phyloP scores from a whole-genome alignment of 2,113 vertebrate genomes.

The Alaudala cheleensis region DNA sequence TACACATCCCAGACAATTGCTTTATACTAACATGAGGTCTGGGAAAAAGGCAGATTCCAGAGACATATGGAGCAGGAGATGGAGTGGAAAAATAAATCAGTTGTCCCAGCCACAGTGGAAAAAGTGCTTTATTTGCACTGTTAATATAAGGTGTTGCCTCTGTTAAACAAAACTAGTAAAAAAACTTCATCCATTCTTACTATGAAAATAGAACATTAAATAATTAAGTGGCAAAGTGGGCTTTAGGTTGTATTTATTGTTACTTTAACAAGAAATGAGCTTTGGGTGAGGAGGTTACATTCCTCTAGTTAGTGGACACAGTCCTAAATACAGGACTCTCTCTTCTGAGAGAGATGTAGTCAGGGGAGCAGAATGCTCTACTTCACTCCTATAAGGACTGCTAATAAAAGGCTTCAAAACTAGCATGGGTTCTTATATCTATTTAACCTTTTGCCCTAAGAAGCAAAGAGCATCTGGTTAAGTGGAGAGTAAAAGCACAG shows the following conservation, averaged over 20 bases:
- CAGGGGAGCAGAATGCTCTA: conserved; percentile 60
- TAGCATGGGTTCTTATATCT: conserved; percentile 81
- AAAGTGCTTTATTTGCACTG: conserved; percentile 73
- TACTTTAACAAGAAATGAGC: conserved; percentile 44
- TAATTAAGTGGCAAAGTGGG: conserved; percentile 49
- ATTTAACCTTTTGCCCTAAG: conserved; percentile 85
- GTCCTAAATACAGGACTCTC: conserved; percentile 56
- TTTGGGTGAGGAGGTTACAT: conserved; percentile 54
- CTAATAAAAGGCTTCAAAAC: conserved; percentile 82
- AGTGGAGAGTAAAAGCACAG: conserved; percentile 81
- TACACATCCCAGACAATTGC: conserved; percentile 95
- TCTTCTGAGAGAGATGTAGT: conserved; percentile 55
- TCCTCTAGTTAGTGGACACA: conserved; percentile 57
- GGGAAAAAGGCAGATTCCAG: conserved; percentile 85
- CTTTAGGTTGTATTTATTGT: conserved; percentile 47
- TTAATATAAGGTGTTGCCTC: conserved; percentile 77
- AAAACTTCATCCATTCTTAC: conserved; percentile 46
- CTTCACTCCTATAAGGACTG: conserved; percentile 68
- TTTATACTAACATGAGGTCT: conserved; percentile 88
- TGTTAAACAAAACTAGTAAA: conserved; percentile 61
- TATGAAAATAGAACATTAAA: conserved; percentile 66
- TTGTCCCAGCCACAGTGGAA: conserved; percentile 72
- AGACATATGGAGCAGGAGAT: conserved; percentile 91
- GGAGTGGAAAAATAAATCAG: conserved; percentile 86
- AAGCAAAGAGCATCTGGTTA: conserved; percentile 86